These are phyloP conservation scores for Temnothorax curvispinosus DNA, from an alignment of 1,140 invertebrate genomes.

Conservation along the genomic window DNA sequence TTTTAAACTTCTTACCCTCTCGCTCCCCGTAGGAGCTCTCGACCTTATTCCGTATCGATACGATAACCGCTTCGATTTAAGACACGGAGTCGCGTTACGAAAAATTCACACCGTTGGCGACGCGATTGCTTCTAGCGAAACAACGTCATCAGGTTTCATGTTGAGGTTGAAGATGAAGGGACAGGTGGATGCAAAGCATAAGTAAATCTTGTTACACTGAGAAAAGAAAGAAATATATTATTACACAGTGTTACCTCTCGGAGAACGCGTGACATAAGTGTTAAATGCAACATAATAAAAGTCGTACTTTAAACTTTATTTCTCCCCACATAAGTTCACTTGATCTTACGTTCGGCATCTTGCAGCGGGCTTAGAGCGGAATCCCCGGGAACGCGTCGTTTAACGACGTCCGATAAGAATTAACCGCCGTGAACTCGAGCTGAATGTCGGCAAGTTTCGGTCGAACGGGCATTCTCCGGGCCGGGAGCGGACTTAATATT, in stretches of 20 bases:
- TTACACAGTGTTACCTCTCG: no score
- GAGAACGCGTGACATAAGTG: background rate
- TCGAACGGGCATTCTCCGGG: conserved; percentile 31
- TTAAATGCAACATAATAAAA: conserved; percentile 28
- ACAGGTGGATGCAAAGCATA: background rate
- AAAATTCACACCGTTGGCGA: conserved; percentile 5
- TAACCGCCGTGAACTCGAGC: conserved; percentile 34
- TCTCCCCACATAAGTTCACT: background rate
- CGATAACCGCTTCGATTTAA: conserved; percentile 37
- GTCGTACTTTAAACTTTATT: background rate
- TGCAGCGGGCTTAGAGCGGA: conserved; percentile 5
- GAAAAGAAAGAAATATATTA: background rate
- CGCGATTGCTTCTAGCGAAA: background rate
- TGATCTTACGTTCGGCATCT: background rate
- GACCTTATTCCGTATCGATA: conserved; percentile 16
- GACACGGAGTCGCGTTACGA: background rate
- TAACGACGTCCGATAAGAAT: conserved; percentile 52
- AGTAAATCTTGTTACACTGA: background rate
- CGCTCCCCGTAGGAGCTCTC: background rate
- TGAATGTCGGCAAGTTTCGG: conserved; percentile 50
- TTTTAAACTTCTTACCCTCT: conserved; percentile 36
- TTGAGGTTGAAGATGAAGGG: background rate
- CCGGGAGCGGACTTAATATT: conserved; percentile 66
- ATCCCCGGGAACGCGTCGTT: conserved; percentile 13
- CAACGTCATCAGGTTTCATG: background rate